phyloP scores from a whole-genome alignment of 2,113 vertebrate species.

The Acinonyx jubatus region DNA sequence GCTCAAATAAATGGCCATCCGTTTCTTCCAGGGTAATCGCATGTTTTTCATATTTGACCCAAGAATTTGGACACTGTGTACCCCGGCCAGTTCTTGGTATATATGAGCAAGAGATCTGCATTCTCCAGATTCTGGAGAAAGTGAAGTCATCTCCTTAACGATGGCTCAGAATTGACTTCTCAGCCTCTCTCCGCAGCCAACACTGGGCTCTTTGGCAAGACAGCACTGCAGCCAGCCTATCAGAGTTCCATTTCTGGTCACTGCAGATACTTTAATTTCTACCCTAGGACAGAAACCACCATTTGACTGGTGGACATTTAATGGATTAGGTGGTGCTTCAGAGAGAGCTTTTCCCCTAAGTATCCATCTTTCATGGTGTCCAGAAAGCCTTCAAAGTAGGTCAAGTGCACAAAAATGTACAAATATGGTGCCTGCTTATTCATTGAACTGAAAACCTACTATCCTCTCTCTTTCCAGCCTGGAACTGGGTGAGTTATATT shows the following conservation, averaged over 20 bases:
- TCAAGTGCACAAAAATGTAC: neutral
- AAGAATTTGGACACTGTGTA: neutral
- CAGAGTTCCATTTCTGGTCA: neutral
- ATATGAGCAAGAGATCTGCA: neutral
- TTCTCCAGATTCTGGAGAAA: constrained; percentile 39
- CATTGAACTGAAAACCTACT: neutral
- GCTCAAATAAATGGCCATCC: constrained; percentile 22
- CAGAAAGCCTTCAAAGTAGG: neutral
- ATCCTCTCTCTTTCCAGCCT: neutral
- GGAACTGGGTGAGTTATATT: neutral
- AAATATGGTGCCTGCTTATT: neutral
- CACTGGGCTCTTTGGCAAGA: neutral
- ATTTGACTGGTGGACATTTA: neutral
- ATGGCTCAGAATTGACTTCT: neutral
- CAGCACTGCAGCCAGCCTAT: neutral
- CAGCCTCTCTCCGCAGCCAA: neutral
- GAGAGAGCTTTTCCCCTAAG: neutral
- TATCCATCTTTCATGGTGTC: neutral
- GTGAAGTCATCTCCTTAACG: constrained; percentile 39
- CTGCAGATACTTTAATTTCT: constrained; percentile 36
- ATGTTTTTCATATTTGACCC: constrained; percentile 44
- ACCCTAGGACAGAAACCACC: neutral
- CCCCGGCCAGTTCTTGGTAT: neutral
- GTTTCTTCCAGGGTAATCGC: constrained; percentile 28
- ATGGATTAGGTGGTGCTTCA: neutral